Conservation (phyloP, 2,113 vertebrate species). For the Meriones unguiculatus region DNA sequence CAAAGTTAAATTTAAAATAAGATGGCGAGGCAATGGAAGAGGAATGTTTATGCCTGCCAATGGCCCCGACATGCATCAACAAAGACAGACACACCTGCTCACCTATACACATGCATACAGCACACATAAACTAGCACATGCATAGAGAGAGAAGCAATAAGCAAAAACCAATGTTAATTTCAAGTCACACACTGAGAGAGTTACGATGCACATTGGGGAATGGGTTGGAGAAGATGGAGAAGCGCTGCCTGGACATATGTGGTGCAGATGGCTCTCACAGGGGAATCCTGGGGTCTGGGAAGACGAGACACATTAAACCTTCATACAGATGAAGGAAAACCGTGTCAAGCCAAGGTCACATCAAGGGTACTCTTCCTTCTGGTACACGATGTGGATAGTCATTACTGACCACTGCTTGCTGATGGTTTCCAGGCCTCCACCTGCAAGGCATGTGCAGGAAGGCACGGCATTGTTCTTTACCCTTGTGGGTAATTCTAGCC, state of each 20-base stretch:
- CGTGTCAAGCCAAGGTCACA: neutral
- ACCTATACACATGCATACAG: no score
- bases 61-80: neutral
- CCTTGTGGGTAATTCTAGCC: neutral
- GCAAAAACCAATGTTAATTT: neutral
- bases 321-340: neutral
- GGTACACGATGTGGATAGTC: fast-evolving
- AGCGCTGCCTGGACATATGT: neutral
- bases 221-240: no score
- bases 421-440: neutral
- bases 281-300: neutral
- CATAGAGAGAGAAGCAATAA: neutral
- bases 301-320: neutral
- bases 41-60: no score
- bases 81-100: neutral
- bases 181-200: neutral
- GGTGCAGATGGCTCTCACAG: neutral
- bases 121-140: neutral
- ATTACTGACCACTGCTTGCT: neutral
- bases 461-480: neutral
- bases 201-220: neutral
- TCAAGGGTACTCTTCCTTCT: neutral
- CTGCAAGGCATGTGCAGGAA: neutral
- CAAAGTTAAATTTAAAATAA: neutral
- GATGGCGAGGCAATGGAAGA: neutral